Conservation (phyloP, 2,797 vertebrate genomes). For the Siniperca undulata region DNA sequence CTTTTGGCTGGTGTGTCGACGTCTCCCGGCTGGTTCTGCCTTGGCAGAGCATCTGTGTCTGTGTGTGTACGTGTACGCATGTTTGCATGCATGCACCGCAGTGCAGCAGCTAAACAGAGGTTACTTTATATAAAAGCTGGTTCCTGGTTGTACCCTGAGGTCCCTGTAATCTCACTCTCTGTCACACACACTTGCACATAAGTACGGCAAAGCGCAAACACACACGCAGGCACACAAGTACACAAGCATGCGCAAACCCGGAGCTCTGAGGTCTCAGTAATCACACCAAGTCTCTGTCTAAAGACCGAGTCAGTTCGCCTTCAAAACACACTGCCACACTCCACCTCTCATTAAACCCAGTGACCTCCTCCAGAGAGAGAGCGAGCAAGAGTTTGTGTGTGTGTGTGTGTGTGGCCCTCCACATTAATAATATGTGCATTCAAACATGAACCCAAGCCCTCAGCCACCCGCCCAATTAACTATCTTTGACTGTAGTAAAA, state of each 20-base stretch:
- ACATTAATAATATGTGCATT: slow-evolving; percentile 76
- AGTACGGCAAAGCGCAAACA: slow-evolving; percentile 47
- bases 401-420: slow-evolving; percentile 55
- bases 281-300: slow-evolving; percentile 76
- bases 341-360: slow-evolving; percentile 83
- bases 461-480: slow-evolving; percentile 56
- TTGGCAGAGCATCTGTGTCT: slow-evolving; percentile 55
- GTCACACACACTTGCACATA: slow-evolving; percentile 61
- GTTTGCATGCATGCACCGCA: slow-evolving; percentile 69
- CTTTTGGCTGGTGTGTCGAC: slow-evolving; percentile 58
- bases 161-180: slow-evolving; percentile 81
- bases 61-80: slow-evolving; percentile 35
- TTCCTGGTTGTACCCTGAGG: slow-evolving; percentile 81
- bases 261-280: slow-evolving; percentile 75
- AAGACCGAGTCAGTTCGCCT: slow-evolving; percentile 74
- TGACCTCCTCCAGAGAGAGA: slow-evolving; percentile 71
- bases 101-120: slow-evolving; percentile 84
- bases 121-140: slow-evolving; percentile 87
- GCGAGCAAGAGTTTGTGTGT: not conserved
- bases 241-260: slow-evolving; percentile 57
- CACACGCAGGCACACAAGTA: slow-evolving; percentile 41
- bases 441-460: slow-evolving; percentile 62
- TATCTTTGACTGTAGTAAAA: slow-evolving; percentile 47
- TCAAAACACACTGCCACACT: slow-evolving; percentile 74
- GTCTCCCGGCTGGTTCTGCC: slow-evolving; percentile 57